Evolutionary conservation across 2,113 vertebrate genomes (phyloP).

Genomic region (Corythornis cristatus): DNA sequence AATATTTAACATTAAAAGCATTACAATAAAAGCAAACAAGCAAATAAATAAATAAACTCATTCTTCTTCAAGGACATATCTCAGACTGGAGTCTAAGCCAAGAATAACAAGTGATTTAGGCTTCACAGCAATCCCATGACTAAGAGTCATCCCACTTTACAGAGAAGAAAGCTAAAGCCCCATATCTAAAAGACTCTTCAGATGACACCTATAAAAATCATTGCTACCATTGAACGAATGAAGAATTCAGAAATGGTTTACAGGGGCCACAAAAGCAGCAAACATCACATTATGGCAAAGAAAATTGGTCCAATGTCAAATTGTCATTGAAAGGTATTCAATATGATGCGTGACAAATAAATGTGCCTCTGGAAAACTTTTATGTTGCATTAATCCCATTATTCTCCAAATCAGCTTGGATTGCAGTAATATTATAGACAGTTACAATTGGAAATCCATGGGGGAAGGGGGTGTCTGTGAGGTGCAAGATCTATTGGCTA

Average conservation of each 20-base stretch:
- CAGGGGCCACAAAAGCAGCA: neutral
- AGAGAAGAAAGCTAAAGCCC: neutral
- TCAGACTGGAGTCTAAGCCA: neutral
- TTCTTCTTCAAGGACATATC: neutral
- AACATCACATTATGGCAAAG: neutral
- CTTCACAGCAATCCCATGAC: neutral
- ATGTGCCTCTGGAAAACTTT: neutral
- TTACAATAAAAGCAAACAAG: neutral
- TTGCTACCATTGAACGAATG: neutral
- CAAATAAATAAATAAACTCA: neutral
- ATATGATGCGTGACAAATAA: neutral
- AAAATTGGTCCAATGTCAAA: neutral
- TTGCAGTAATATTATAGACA: neutral
- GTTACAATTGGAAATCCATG: neutral
- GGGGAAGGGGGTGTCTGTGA: neutral
- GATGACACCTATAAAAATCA: neutral
- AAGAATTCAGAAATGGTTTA: neutral
- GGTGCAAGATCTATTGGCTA: neutral
- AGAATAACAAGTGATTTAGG: slow-evolving; percentile 14
- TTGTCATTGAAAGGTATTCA: neutral
- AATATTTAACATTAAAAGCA: neutral
- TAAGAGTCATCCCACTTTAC: neutral
- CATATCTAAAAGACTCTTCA: neutral
- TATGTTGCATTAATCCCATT: neutral
- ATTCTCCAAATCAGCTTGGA: neutral